These are phyloP conservation scores for Istiophorus platypterus DNA, from an alignment of 2,113 vertebrate species.

Conservation along the genomic window DNA sequence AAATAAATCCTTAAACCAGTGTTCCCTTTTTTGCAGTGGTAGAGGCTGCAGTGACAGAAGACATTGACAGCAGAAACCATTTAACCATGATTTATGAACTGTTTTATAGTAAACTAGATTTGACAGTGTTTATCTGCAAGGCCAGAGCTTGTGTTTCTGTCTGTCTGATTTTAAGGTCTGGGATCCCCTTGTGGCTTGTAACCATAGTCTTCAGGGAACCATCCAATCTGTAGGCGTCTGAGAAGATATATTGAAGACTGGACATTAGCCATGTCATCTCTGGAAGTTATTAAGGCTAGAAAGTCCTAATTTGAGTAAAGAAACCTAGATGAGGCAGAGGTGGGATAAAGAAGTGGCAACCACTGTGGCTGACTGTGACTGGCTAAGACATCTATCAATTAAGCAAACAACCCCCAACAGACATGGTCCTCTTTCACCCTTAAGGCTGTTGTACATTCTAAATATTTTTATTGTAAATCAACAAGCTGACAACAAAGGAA, in stretches of 20 bases:
- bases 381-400: slow-evolving; percentile 5
- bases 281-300: not conserved
- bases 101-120: slow-evolving; percentile 8
- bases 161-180: not conserved
- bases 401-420: not conserved
- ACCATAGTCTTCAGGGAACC: not conserved
- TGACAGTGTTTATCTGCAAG: slow-evolving; percentile 8
- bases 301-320: not conserved
- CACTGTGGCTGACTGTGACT: not conserved
- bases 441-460: not conserved
- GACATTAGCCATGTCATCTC: slow-evolving; percentile 1
- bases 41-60: slow-evolving; percentile 21
- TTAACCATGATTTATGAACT: slow-evolving; percentile 41
- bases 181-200: not conserved
- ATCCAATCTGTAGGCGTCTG: not conserved
- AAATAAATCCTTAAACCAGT: slow-evolving; percentile 14
- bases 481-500: not conserved
- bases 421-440: slow-evolving; percentile 3
- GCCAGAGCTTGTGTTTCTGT: slow-evolving; percentile 8
- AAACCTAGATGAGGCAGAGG: not conserved
- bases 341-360: not conserved
- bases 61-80: slow-evolving; percentile 33
- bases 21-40: slow-evolving; percentile 19
- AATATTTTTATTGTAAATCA: not conserved
- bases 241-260: not conserved